A percentile compares a stretch with the other conserved stretches of the same genome.
Conservation (phyloP, 2,113 vertebrate genomes). For the Barnardius zonarius region DNA sequence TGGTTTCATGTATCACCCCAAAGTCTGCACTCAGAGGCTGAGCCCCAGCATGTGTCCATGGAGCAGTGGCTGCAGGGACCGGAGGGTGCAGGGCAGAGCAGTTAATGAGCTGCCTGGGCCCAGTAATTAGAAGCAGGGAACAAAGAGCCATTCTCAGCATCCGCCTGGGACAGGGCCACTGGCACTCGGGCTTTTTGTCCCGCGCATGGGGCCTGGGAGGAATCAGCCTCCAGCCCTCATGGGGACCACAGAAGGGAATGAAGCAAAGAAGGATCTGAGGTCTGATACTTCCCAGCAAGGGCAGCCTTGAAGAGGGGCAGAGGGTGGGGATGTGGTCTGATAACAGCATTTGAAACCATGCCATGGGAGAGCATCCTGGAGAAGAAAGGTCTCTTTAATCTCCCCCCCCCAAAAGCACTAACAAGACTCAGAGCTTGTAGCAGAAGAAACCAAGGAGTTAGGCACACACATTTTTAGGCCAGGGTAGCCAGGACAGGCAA, state of each 20-base stretch:
- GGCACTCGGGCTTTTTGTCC: not conserved
- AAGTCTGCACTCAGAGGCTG: not conserved
- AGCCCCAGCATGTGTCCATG: rapidly evolving
- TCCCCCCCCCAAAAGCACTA: not conserved
- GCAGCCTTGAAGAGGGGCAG: not conserved
- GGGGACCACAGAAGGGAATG: not conserved
- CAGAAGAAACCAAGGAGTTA: not conserved
- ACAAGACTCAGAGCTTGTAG: not conserved
- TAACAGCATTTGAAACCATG: not conserved
- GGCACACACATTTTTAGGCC: not conserved
- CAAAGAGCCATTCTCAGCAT: constrained; percentile 37
- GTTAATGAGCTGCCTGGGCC: constrained; percentile 10
- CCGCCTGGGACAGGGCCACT: not conserved
- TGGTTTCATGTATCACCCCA: not conserved
- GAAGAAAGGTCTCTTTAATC: not conserved
- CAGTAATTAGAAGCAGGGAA: not conserved
- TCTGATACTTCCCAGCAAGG: not conserved
- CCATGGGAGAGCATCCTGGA: not conserved
- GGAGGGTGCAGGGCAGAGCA: not conserved
- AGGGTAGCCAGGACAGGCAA: not conserved
- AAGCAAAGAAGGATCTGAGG: not conserved
- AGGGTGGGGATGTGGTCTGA: not conserved
- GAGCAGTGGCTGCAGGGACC: not conserved
- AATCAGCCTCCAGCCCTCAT: not conserved
- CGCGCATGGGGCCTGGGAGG: rapidly evolving